Evolutionary conservation across 2,797 vertebrate species (phyloP), one percentile per base, ranked within the genome.

Genomic region (Mus caroli): DNA sequence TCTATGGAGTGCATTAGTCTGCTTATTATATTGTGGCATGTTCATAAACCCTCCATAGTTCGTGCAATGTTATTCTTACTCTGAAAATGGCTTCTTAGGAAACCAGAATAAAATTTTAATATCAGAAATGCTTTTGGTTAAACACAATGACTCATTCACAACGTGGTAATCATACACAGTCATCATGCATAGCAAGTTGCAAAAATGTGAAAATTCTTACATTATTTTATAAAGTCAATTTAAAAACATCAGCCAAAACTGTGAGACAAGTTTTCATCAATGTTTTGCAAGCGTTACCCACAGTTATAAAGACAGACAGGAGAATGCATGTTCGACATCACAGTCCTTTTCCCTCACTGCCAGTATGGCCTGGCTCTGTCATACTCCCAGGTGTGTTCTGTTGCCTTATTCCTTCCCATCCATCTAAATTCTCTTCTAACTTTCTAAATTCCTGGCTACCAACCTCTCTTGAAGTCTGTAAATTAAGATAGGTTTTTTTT

Each of bases 1-100:
- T 97, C 97, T 88, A 88, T 96, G 91, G 95, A 77, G 14, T 90
- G 28, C 71, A 82, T 97, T 97, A 97, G 97, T 73, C 77, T 98
- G 98, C 97, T 98, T 97, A 92, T 83, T 97, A 62, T 88, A 98
- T 95, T 97, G 86, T 98, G 56, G 71, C 50, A 87, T 28, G 77
- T 95, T 91, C 97, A 97, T 94, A 95, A 93, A 94, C 10, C 91
- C 43, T 97, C 91, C 80, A 88, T 96, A 71, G 31, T 43, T 64
- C 77, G 50, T 54, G 80, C 86, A 95, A 89, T 83, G 1, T 34
- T 87, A 54, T 60, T 94, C 86, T 92, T 96, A 58, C 54, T 90
- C 97, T 94, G 76, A 86, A 88, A 92, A 85, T 95, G 71, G 75
- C 79, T 95, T 92, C 76, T 95, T 50, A 84, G 85, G 24, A 85